These are phyloP conservation scores for Huso huso DNA, from an alignment of 2,797 vertebrate species.

Conservation along the genomic window DNA sequence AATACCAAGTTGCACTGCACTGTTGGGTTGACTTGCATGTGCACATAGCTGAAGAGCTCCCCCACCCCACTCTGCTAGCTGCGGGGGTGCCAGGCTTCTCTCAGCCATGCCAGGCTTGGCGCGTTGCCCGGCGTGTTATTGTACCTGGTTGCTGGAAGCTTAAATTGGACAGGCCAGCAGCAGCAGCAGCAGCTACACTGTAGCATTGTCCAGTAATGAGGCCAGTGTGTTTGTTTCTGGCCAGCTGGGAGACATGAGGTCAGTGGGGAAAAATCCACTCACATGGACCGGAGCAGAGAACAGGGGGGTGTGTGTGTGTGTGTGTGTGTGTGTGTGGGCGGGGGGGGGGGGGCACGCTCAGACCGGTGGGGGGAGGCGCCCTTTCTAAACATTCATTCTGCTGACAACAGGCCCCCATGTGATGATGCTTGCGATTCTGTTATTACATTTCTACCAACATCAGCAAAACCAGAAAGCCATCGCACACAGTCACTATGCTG, in stretches of 20 bases:
- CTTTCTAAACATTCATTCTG: not conserved
- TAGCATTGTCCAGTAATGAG: slow-evolving; percentile 43
- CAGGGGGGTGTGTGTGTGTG: slow-evolving; percentile 36
- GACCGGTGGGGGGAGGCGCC: not conserved
- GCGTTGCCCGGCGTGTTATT: not conserved
- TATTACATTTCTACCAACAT: too few relatives aligned
- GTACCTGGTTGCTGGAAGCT: not conserved
- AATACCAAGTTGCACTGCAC: not conserved
- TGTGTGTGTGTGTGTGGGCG: slow-evolving; percentile 16
- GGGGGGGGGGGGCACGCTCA: slow-evolving; percentile 9
- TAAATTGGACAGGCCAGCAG: slow-evolving; percentile 13
- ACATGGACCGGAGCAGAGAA: slow-evolving; percentile 44
- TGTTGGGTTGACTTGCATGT: not conserved
- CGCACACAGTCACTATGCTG: too few relatives aligned
- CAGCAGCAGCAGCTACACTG: slow-evolving; percentile 29
- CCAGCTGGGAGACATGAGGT: slow-evolving; percentile 54
- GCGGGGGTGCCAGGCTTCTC: too few relatives aligned
- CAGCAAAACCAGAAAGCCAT: too few relatives aligned
- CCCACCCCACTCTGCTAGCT: too few relatives aligned
- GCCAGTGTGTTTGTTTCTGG: slow-evolving; percentile 51
- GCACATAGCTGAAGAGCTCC: too few relatives aligned
- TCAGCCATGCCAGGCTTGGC: not conserved
- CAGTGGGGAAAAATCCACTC: slow-evolving; percentile 57
- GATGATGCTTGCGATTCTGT: too few relatives aligned
- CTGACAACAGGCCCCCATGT: too few relatives aligned